phyloP scores from a whole-genome alignment of 2,888 invertebrate genomes.

The Monoplex corrugatus region DNA sequence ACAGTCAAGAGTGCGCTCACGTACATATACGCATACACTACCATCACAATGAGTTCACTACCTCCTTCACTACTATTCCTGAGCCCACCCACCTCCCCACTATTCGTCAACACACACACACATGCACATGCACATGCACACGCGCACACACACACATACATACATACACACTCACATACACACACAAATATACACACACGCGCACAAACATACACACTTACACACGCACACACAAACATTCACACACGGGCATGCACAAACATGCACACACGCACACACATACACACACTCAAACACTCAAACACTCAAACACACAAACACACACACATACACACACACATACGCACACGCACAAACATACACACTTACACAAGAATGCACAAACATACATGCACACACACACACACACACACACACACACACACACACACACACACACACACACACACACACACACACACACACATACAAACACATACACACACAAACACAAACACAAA shows the following conservation, averaged over 20 bases:
- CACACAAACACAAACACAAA: background rate
- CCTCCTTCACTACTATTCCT: too few relatives aligned
- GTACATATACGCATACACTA: too few relatives aligned
- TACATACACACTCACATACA: background rate
- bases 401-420: background rate
- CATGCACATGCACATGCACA: background rate
- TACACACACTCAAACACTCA: background rate
- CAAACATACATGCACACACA: background rate
- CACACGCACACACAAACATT: constrained; percentile 5
- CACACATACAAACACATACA: background rate
- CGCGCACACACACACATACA: background rate
- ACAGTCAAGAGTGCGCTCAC: too few relatives aligned
- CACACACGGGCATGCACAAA: constrained; percentile 23
- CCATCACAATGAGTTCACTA: too few relatives aligned
- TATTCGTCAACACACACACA: too few relatives aligned
- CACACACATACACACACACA: background rate
- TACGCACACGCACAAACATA: background rate
- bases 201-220: background rate
- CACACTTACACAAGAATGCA: background rate
- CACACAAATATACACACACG: background rate
- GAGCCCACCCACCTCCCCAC: too few relatives aligned
- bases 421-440: background rate
- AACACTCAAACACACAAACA: background rate
- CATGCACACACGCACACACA: background rate
- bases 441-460: background rate